Base-by-base conservation (phyloP, 1,140 invertebrate species). In the Rhyzopertha dominica region DNA sequence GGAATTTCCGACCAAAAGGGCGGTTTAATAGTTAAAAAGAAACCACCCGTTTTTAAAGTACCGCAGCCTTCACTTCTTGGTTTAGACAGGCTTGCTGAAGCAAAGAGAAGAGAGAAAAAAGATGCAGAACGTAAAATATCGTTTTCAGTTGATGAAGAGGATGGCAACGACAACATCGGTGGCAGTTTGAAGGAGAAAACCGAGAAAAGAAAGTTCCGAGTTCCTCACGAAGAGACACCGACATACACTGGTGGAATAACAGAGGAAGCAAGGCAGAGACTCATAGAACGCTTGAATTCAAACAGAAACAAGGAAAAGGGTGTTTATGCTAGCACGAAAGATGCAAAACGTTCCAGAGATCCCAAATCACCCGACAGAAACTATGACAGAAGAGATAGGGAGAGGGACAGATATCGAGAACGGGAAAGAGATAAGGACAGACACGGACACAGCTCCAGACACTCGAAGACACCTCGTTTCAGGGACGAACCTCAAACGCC, bases 231-330 rank as follows among this genome's bases (percentile, higher is more conserved):
- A 57, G 94, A 97, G 71, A 96, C 93, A 5, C 94, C 94, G 0
- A 89, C 92, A 0, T 81, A 96, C 60, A 94, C 92, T 3, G 92
- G 91, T 24, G 92, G 93, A 17, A 83, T 96, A 2, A 87, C 84
- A 25, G 77, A 79, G 39, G 82, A 86, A 64, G 90, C 89, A 0
- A 73, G 79, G 49, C 77, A 84, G 56, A 74, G 83, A 50, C 72
- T 88, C 49, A 68, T 85, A 22, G 74, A 85, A 48, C 73, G 86
- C 38, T 65, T 86, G 29, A 62, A 58, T 42, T 57, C 52, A 30
- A 64, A 63, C 47, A 61, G 51, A 48, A 53, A 52, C 18, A 69
- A 62, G 50, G 62, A 59, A 32, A 61, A 74, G 62, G 75, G 73
- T 46, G 71, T 78, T 4, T 73, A 75, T 55, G 68, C 74, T 50